Conservation (phyloP, 2,888 invertebrate genomes). For the Linnaemya tessellans region DNA sequence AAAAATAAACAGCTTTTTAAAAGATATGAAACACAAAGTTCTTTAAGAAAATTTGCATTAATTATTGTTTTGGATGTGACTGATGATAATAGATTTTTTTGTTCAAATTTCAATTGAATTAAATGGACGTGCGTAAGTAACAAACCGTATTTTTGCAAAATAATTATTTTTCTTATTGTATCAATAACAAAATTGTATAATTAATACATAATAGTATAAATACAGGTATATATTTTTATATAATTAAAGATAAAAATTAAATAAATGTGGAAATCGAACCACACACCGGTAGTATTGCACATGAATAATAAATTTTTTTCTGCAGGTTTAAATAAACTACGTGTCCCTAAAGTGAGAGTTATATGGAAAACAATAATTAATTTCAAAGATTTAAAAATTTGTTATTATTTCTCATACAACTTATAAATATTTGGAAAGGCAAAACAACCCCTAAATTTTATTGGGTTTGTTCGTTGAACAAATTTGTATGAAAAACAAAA, state of each 20-base stretch:
- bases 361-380: too few species aligned
- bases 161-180: conserved; percentile 62
- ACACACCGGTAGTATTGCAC: neutral
- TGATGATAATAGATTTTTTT: conserved; percentile 38
- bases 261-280: neutral
- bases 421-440: too few species aligned
- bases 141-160: conserved; percentile 78
- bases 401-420: too few species aligned
- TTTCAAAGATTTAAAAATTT: too few species aligned
- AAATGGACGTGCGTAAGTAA: conserved; percentile 82
- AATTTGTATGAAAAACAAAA: too few species aligned
- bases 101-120: conserved; percentile 78
- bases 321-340: too few species aligned
- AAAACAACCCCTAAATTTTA: too few species aligned
- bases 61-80: conserved; percentile 63
- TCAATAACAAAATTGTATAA: conserved; percentile 57
- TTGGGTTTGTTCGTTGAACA: too few species aligned
- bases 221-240: conserved; percentile 63
- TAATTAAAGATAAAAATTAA: conserved; percentile 62
- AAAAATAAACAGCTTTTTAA: conserved; percentile 61
- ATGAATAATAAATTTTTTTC: neutral
- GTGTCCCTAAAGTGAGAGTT: too few species aligned
- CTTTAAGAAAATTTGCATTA: conserved; percentile 73
- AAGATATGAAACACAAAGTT: conserved; percentile 53
- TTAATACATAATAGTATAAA: conserved; percentile 53